Evolutionary conservation across 2,888 invertebrate genomes (phyloP).

Genomic region (Arctia plantaginis): DNA sequence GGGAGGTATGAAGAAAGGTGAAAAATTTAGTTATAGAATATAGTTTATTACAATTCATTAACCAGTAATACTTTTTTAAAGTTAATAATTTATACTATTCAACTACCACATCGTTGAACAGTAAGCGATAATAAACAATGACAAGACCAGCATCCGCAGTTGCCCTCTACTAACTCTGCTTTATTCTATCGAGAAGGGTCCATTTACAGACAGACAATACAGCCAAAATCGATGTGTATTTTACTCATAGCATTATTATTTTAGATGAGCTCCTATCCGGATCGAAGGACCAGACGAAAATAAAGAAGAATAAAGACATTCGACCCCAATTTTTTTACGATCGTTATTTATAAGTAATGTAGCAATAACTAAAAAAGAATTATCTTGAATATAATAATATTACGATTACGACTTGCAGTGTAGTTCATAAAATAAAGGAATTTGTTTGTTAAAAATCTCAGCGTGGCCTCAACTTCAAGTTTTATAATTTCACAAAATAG

Average conservation of each 20-base stretch:
- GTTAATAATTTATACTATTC: background rate
- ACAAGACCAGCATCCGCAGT: background rate
- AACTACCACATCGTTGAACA: background rate
- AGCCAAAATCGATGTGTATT: background rate
- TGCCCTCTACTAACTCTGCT: background rate
- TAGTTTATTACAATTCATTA: background rate
- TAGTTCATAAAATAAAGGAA: conserved; percentile 12
- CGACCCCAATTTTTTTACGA: conserved; percentile 65
- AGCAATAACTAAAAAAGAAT: conserved; percentile 39
- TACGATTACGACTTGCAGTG: conserved; percentile 18
- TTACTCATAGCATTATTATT: conserved; percentile 31
- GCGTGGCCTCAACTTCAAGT: no score
- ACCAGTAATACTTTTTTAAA: background rate
- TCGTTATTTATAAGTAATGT: conserved; percentile 56
- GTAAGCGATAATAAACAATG: background rate
- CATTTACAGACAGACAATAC: background rate
- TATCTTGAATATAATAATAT: conserved; percentile 26
- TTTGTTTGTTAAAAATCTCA: background rate
- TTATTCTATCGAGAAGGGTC: background rate
- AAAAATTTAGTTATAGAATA: background rate
- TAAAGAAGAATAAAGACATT: conserved; percentile 63
- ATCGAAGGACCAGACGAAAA: conserved; percentile 51
- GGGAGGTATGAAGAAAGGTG: background rate
- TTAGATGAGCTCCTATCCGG: conserved; percentile 30
- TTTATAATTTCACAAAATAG: no score